Conservation (phyloP, 2,113 vertebrate genomes). For the Ailurus styani region DNA sequence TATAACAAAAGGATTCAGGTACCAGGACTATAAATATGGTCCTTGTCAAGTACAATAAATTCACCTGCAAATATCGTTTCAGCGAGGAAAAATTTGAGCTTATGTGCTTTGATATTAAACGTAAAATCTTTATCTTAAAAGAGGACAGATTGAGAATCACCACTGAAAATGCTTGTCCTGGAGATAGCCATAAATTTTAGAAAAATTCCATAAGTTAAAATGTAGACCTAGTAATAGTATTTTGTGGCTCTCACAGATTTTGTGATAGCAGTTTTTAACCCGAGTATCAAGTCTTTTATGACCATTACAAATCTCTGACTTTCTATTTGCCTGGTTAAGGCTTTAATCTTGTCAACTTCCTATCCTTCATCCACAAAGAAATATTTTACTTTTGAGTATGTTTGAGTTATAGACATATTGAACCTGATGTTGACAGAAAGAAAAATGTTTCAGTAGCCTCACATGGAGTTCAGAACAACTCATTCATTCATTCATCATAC, state of each 20-base stretch:
- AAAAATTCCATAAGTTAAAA: slow-evolving; percentile 26
- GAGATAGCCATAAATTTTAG: slow-evolving; percentile 14
- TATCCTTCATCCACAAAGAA: neutral
- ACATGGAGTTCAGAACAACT: neutral
- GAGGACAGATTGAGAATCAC: neutral
- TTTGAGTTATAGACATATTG: neutral
- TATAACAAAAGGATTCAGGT: slow-evolving; percentile 16
- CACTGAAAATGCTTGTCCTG: neutral
- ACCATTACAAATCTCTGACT: slow-evolving; percentile 42
- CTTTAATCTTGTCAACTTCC: slow-evolving; percentile 49
- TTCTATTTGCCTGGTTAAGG: slow-evolving; percentile 30
- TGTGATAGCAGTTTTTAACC: slow-evolving; percentile 37
- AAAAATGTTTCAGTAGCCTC: neutral
- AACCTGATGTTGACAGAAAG: neutral
- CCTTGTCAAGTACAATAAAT: slow-evolving; percentile 9
- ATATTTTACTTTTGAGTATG: neutral
- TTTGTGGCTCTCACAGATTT: slow-evolving; percentile 32
- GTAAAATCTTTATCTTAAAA: slow-evolving; percentile 48
- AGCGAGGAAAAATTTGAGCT: neutral
- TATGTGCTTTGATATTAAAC: neutral
- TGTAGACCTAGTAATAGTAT: neutral
- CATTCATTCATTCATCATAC: neutral
- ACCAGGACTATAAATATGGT: neutral
- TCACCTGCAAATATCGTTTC: slow-evolving; percentile 10
- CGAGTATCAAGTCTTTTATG: slow-evolving; percentile 31